Evolutionary conservation across 2,113 vertebrate genomes (phyloP).

Genomic region (Shinisaurus crocodilurus): DNA sequence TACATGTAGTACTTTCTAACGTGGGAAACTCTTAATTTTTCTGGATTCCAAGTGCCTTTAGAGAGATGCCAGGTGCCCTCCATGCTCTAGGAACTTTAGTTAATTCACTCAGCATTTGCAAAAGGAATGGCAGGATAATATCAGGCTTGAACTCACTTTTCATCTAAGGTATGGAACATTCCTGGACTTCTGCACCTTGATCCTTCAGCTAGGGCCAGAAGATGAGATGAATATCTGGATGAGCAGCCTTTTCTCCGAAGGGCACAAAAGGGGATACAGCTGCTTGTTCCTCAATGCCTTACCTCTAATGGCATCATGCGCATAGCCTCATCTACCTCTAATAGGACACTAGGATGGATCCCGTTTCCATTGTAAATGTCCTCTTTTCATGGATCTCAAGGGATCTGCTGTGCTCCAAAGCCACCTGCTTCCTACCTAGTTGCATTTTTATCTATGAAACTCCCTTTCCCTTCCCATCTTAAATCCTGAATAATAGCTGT

Average conservation of each 20-base stretch:
- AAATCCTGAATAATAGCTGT: neutral
- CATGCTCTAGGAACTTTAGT: neutral
- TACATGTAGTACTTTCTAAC: neutral
- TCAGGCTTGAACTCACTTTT: neutral
- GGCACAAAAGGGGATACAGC: neutral
- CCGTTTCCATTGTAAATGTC: neutral
- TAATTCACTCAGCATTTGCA: neutral
- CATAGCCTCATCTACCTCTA: neutral
- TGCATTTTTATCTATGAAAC: neutral
- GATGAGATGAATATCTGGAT: neutral
- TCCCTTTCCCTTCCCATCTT: neutral
- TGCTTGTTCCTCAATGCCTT: neutral
- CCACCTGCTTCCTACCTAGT: neutral
- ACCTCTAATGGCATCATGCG: neutral
- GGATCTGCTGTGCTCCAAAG: neutral
- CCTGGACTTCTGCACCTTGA: neutral
- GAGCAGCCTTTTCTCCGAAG: neutral
- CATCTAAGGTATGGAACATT: neutral
- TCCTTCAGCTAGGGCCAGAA: neutral
- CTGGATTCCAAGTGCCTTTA: neutral
- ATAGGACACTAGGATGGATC: neutral
- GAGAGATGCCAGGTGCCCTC: neutral
- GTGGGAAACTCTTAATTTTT: neutral
- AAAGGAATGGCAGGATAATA: neutral
- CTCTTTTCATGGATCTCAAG: neutral